Conservation (phyloP, 2,113 vertebrate genomes). For the Upupa epops region DNA sequence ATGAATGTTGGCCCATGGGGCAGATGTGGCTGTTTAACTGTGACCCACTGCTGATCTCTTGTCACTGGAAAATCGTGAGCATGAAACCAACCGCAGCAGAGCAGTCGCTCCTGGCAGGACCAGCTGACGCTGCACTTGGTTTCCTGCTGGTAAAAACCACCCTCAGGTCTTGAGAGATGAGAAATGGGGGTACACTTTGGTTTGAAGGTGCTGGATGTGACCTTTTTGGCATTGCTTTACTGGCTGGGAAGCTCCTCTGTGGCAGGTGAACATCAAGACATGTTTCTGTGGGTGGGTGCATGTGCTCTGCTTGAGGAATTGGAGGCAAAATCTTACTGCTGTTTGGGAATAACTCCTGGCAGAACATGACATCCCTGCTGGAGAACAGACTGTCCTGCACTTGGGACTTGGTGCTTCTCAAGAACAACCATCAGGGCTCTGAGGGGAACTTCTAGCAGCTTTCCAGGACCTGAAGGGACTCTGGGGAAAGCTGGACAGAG, state of each 20-base stretch:
- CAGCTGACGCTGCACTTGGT: background rate
- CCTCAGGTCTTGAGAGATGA: accelerated
- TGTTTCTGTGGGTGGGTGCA: accelerated
- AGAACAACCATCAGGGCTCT: background rate
- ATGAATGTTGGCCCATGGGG: accelerated
- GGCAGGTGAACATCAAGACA: background rate
- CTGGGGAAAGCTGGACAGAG: too few species aligned
- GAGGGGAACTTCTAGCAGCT: too few species aligned
- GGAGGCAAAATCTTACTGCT: accelerated
- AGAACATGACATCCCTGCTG: background rate
- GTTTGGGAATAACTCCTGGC: background rate
- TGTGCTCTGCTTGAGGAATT: background rate
- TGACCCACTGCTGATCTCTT: background rate
- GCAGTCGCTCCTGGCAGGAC: background rate
- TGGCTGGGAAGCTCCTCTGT: background rate
- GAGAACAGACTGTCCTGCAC: background rate
- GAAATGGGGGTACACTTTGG: accelerated
- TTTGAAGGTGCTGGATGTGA: background rate
- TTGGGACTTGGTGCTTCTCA: background rate
- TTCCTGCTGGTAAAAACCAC: background rate
- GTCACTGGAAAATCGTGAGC: background rate
- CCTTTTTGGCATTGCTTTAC: background rate
- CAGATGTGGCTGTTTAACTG: background rate
- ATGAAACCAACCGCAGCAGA: background rate
- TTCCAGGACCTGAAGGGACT: too few species aligned